Evolutionary conservation across 2,888 invertebrate genomes (phyloP).

Genomic region (Ceraclea dissimilis): DNA sequence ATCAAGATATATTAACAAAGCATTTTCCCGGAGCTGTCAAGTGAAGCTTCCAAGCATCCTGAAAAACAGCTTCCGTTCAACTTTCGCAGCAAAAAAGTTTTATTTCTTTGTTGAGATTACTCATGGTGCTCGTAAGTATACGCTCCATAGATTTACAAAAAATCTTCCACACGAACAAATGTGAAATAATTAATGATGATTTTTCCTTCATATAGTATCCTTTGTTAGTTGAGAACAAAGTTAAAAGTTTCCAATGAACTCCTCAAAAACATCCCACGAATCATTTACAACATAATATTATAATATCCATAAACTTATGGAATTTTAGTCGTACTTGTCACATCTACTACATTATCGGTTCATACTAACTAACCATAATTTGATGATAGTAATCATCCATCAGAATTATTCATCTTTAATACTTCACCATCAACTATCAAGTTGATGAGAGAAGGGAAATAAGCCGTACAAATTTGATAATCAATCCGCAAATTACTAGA

Average conservation of each 20-base stretch:
- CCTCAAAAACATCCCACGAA: too few relatives aligned
- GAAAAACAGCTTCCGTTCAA: conserved; percentile 9
- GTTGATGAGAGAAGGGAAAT: too few relatives aligned
- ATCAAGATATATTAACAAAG: conserved; percentile 10
- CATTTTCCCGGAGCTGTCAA: conserved; percentile 13
- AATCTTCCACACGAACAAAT: conserved; percentile 6
- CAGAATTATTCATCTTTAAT: too few relatives aligned
- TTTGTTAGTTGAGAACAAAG: not conserved
- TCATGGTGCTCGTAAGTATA: conserved; percentile 6
- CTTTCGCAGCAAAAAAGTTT: conserved; percentile 6
- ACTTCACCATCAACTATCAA: too few relatives aligned
- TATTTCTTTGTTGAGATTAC: conserved; percentile 9
- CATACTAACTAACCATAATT: too few relatives aligned
- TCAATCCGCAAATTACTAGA: too few relatives aligned
- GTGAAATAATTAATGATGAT: conserved; percentile 6
- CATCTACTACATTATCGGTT: too few relatives aligned
- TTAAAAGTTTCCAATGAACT: not conserved
- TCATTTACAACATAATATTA: too few relatives aligned
- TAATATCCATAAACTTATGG: too few relatives aligned
- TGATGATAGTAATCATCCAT: too few relatives aligned
- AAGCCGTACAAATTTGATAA: too few relatives aligned
- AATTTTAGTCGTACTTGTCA: too few relatives aligned
- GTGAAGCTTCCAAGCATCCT: conserved; percentile 5
- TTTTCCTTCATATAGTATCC: not conserved
- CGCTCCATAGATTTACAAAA: conserved; percentile 3